These are phyloP conservation scores for Drosophila insularis DNA, from an alignment of 1,140 invertebrate genomes.

Conservation along the genomic window DNA sequence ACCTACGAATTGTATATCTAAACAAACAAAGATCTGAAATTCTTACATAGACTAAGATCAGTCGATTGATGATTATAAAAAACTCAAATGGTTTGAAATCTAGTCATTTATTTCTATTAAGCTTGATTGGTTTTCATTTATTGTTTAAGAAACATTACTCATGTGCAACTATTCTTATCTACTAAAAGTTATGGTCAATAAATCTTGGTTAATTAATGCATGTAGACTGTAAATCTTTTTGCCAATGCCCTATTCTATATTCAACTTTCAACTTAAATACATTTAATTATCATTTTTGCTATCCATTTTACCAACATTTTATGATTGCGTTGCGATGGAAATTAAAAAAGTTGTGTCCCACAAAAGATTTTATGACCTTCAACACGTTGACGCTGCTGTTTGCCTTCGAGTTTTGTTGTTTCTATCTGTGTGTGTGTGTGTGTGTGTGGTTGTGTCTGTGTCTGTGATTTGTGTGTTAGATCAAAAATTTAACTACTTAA, in stretches of 20 bases:
- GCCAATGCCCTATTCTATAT: background rate
- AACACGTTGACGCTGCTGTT: slow-evolving; percentile 8
- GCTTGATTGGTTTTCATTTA: no score
- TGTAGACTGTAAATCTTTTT: background rate
- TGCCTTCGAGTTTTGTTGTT: slow-evolving; percentile 10
- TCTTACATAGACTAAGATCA: no score
- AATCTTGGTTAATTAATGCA: no score
- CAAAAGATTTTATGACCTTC: slow-evolving; percentile 18
- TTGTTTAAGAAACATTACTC: no score
- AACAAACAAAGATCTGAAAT: background rate
- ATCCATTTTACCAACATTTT: background rate
- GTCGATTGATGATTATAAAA: no score
- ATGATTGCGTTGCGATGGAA: slow-evolving; percentile 4
- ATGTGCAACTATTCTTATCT: no score
- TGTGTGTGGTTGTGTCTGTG: slow-evolving; percentile 1
- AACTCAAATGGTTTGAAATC: no score
- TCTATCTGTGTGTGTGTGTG: background rate
- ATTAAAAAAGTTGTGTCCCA: slow-evolving; percentile 6
- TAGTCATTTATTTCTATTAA: no score
- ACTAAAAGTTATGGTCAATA: no score
- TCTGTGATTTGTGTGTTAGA: slow-evolving; percentile 51
- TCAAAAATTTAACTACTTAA: slow-evolving; percentile 63
- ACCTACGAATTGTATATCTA: background rate
- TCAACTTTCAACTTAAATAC: background rate
- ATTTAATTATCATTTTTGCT: slow-evolving; percentile 7